Percentiles rank a stretch among this genome's conserved stretches.
Evolutionary conservation across 2,113 vertebrate species (phyloP).

Genomic region (Peromyscus californicus): DNA sequence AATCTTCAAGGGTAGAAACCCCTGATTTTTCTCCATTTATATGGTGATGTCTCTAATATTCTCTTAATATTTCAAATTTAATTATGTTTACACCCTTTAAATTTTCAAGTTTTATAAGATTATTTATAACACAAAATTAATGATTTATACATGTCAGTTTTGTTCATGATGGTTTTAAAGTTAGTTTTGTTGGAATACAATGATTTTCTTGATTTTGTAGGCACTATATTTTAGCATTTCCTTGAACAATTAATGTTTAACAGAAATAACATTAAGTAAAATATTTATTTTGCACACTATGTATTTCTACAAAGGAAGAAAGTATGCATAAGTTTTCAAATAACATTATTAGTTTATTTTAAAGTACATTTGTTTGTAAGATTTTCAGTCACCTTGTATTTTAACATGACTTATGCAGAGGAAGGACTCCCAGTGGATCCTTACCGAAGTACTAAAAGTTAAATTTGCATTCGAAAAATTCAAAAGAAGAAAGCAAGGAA

Average conservation of each 20-base stretch:
- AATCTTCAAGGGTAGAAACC: too few relatives aligned
- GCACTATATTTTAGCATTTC: neutral
- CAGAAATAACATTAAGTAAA: too few relatives aligned
- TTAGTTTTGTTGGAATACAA: neutral
- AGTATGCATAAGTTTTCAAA: neutral
- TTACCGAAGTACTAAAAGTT: neutral
- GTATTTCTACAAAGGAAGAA: neutral
- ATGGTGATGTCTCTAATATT: too few relatives aligned
- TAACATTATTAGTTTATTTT: neutral
- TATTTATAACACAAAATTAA: too few relatives aligned
- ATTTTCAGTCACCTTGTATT: conserved; percentile 10
- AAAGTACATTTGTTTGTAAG: neutral
- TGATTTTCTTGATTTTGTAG: neutral
- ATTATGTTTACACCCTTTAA: too few relatives aligned
- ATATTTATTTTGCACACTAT: neutral
- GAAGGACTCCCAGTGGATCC: neutral
- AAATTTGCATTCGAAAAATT: neutral
- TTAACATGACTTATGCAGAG: neutral
- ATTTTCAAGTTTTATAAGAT: too few relatives aligned
- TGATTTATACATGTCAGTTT: neutral
- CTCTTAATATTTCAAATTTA: too few relatives aligned
- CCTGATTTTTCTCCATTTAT: too few relatives aligned
- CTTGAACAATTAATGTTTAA: neutral
- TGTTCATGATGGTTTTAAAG: neutral
- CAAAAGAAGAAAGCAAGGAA: neutral